Conservation (phyloP, 2,797 vertebrate genomes). For the Calcarius lapponicus region DNA sequence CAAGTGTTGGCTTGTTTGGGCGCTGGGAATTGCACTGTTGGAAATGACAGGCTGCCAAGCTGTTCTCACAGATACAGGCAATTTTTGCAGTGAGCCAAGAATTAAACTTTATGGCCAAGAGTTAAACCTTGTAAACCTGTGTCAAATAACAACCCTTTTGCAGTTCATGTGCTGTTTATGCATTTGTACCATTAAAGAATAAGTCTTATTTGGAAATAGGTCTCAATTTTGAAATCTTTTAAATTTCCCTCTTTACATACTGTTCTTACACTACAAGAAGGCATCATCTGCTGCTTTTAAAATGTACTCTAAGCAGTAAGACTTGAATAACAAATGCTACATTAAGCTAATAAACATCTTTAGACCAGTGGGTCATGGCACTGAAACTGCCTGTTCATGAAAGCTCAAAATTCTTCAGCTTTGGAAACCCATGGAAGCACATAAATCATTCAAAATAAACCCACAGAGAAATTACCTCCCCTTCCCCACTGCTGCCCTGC, state of each 20-base stretch:
- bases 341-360: constrained; percentile 9
- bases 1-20: neutral
- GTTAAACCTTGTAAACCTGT: neutral
- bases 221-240: neutral
- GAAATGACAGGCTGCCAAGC: neutral
- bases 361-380: neutral
- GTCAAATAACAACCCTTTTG: neutral
- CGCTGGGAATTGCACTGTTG: neutral
- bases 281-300: neutral
- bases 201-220: neutral
- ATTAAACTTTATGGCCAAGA: neutral
- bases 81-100: neutral
- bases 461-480: neutral
- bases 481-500: neutral
- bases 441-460: neutral
- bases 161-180: neutral
- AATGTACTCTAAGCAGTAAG: neutral
- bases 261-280: neutral
- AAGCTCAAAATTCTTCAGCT: neutral
- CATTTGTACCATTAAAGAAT: neutral
- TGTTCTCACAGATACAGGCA: neutral
- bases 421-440: neutral
- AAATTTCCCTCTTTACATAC: neutral
- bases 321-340: neutral
- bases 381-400: neutral